phyloP scores from a whole-genome alignment of 2,888 invertebrate species.

The Drosophila suboccidentalis region DNA sequence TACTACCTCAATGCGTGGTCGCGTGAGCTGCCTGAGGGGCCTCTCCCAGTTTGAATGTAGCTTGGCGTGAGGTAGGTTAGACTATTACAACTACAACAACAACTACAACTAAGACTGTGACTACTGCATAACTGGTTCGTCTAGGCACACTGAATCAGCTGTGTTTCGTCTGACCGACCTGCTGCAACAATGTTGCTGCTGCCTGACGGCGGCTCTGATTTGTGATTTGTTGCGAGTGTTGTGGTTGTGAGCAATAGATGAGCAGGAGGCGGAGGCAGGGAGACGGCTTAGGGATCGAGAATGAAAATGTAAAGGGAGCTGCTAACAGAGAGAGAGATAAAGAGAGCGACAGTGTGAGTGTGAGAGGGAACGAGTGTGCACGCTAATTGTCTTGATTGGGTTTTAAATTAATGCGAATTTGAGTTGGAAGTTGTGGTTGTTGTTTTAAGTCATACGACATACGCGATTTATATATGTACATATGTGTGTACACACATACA shows the following conservation, averaged over 20 bases:
- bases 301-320: constrained; percentile 20
- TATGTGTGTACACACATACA: constrained; percentile 1
- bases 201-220: constrained; percentile 38
- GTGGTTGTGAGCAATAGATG: constrained; percentile 23
- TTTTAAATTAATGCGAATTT: constrained; percentile 81
- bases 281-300: constrained; percentile 22
- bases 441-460: constrained; percentile 59
- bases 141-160: constrained; percentile 59
- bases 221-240: constrained; percentile 51
- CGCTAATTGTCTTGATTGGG: constrained; percentile 80
- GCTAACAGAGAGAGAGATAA: constrained; percentile 12
- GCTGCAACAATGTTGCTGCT: constrained; percentile 74
- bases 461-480: background rate
- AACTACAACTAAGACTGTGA: constrained; percentile 14
- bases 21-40: constrained; percentile 55
- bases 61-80: constrained; percentile 75
- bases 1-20: constrained; percentile 59
- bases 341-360: constrained; percentile 3
- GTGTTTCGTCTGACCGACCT: constrained; percentile 55
- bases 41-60: constrained; percentile 29
- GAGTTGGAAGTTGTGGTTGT: constrained; percentile 69
- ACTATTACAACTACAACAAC: constrained; percentile 16
- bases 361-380: constrained; percentile 56
- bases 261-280: constrained; percentile 12
- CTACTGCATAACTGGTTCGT: constrained; percentile 69